Conservation (phyloP, 2,113 vertebrate genomes). For the Irena cyanogastra region DNA sequence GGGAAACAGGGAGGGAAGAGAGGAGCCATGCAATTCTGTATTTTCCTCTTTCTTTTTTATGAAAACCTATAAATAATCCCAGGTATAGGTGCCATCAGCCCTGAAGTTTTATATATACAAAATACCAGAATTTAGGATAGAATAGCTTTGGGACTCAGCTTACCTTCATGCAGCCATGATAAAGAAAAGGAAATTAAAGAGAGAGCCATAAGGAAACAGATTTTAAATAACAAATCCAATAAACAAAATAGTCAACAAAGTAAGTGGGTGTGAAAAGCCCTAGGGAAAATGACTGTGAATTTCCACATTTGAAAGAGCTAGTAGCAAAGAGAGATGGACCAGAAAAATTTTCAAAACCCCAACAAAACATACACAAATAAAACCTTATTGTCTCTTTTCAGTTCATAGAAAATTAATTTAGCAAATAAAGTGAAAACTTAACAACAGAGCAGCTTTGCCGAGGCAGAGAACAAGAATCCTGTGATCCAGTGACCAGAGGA, state of each 20-base stretch:
- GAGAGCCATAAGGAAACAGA: neutral
- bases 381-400: neutral
- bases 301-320: neutral
- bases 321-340: neutral
- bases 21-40: slow-evolving; percentile 67
- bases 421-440: neutral
- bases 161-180: slow-evolving; percentile 5
- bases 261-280: neutral
- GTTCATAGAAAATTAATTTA: neutral
- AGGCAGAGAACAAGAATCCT: neutral
- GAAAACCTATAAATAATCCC: slow-evolving; percentile 79
- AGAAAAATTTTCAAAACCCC: fast-evolving
- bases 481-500: fast-evolving
- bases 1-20: slow-evolving; percentile 52
- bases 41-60: slow-evolving; percentile 71
- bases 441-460: neutral
- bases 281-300: slow-evolving; percentile 8
- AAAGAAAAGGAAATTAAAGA: slow-evolving; percentile 44
- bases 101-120: slow-evolving; percentile 45
- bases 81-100: slow-evolving; percentile 67
- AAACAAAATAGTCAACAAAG: slow-evolving; percentile 27
- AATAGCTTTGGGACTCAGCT: slow-evolving; percentile 37
- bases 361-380: neutral
- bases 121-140: slow-evolving; percentile 49
- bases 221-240: slow-evolving; percentile 57